Evolutionary conservation across 2,888 invertebrate species (phyloP).

Genomic region (Idaea aversata): DNA sequence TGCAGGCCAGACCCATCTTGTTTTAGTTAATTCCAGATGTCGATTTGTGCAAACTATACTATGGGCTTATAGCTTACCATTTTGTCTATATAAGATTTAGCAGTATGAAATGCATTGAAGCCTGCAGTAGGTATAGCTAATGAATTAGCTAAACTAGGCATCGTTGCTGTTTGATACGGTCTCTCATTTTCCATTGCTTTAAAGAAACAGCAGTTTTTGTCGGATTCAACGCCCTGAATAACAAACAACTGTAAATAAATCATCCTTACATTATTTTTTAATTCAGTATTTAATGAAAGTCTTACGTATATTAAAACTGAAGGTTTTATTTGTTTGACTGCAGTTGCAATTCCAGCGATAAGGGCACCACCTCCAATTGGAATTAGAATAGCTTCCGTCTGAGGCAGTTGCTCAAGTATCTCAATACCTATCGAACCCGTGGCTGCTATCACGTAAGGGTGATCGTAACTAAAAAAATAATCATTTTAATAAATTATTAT

Average conservation of each 20-base stretch:
- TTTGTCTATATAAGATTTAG: conserved; percentile 49
- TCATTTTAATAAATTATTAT: too few relatives aligned
- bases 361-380: conserved; percentile 95
- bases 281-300: neutral
- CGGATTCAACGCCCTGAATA: conserved; percentile 48
- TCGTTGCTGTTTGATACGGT: conserved; percentile 37
- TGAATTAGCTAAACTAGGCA: conserved; percentile 34
- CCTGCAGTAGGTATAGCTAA: conserved; percentile 49
- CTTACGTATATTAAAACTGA: conserved; percentile 89
- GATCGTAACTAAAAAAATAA: conserved; percentile 86
- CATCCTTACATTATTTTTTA: neutral
- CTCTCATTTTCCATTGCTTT: conserved; percentile 51
- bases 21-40: too few relatives aligned
- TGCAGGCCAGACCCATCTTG: too few relatives aligned
- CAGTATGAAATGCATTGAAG: conserved; percentile 53
- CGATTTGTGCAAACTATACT: neutral
- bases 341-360: conserved; percentile 91
- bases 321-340: conserved; percentile 89
- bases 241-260: conserved; percentile 4
- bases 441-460: conserved; percentile 94
- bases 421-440: conserved; percentile 95
- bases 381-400: conserved; percentile 91
- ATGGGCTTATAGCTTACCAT: conserved; percentile 35
- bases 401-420: conserved; percentile 90
- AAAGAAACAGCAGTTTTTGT: conserved; percentile 47